Evolutionary conservation across 1,140 invertebrate genomes (phyloP), one percentile per base, ranked within the genome.

Genomic region (Drosophila nannoptera): DNA sequence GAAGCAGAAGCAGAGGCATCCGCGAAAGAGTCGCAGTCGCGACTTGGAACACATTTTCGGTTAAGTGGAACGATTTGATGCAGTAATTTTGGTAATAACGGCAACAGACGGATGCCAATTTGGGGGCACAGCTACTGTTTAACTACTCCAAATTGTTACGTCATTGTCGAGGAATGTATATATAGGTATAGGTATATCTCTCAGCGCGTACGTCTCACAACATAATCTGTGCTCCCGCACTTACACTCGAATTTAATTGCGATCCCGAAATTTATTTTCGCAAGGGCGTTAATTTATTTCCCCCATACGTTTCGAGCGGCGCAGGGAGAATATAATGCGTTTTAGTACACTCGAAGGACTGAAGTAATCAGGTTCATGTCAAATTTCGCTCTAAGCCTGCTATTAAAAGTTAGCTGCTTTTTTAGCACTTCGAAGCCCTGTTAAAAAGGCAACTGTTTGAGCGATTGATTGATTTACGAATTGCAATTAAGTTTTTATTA

Each of bases 41-140:
- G 64, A 50, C 65, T 29, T 69, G 64, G 69, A 74, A 73, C 22
- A 42, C 76, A 70, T 83, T 71, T 80, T 84, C 66, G 55, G 48
- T 74, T 80, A 75, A 78, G 81, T 80, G 81, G 81, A 74, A 74
- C 78, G 73, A 86, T 86, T 86, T 81, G 64, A 73, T 81, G 81
- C 68, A 71, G 77, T 78, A 86, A 86, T 86, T 86, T 86, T 61
- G 66, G 77, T 81, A 86, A 86, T 86, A 81, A 78, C 75, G 61
- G 74, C 73, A 69, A 68, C 63, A 60, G 74, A 81, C 75, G 72
- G 69, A 61, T 75, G 68, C 65, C 77, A 81, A 86, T 77, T 87
- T 76, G 50, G 67, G 16, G n/a, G 53, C 38, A 61, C 53, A 63
- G 81, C 81, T 86, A 86, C 81, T 75, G 81, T 86, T 86, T 86